Conservation (phyloP, 2,113 vertebrate species). For the Rhea americana region DNA sequence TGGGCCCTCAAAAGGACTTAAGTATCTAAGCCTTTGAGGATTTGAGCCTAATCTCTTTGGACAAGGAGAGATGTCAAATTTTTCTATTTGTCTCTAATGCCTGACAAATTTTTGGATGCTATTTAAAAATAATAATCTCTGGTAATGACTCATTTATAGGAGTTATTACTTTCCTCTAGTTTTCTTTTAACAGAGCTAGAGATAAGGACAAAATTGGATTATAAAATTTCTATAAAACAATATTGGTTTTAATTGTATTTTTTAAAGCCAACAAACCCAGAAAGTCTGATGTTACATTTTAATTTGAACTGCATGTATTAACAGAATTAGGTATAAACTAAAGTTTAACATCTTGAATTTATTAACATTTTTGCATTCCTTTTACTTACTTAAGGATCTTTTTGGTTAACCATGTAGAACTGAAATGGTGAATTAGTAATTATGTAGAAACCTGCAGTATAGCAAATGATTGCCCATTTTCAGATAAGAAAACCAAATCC, state of each 20-base stretch:
- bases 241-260: background rate
- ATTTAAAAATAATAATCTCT: background rate
- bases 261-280: constrained; percentile 3
- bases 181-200: constrained; percentile 18
- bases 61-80: background rate
- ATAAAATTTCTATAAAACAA: background rate
- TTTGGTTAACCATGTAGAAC: constrained; percentile 5
- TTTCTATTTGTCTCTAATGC: background rate
- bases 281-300: constrained; percentile 2
- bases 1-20: background rate
- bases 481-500: constrained; percentile 39
- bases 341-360: constrained; percentile 46
- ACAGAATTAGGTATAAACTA: constrained; percentile 48
- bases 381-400: constrained; percentile 46
- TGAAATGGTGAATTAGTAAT: constrained; percentile 42
- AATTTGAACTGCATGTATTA: constrained; percentile 34
- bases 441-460: constrained; percentile 15
- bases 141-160: background rate
- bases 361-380: constrained; percentile 58
- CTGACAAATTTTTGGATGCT: background rate
- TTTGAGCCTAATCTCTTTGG: background rate
- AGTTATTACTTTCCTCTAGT: constrained; percentile 3
- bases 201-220: background rate
- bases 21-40: background rate
- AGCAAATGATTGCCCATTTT: constrained; percentile 19